Evolutionary conservation across 2,113 vertebrate species (phyloP), one percentile per base, ranked within the genome.

Genomic region (Cavia porcellus): DNA sequence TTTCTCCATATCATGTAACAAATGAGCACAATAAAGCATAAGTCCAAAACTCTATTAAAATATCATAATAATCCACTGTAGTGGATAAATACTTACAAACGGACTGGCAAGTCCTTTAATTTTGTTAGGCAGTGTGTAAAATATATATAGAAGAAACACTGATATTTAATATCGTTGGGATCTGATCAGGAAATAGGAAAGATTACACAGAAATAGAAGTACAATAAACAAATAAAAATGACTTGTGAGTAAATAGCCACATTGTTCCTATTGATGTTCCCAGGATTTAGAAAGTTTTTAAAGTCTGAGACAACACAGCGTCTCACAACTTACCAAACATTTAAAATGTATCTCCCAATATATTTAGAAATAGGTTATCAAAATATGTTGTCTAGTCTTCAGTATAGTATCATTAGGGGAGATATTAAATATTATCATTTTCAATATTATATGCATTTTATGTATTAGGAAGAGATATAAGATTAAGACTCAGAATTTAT

Each of bases 361-460:
- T 47, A 90, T 74, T 92, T 50, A 86, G 50, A 82, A 74, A 38
- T 79, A 81, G n/a, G 17, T 89, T 32, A 81, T 88, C 61, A 79
- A 86, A 86, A 75, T 74, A 68, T 81, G n/a, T 13, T 89, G 22
- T 45, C 35, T 47, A 45, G 11, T 45, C 28, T 62, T 70, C 22
- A 52, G 17, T 82, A 88, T 5, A 17, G 59, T 30, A 47, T 47
- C 5, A 47, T 77, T 12, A 15, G 24, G 19, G 2, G 72, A 74
- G 55, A 47, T 95, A 64, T 20, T 70, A 72, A 45, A 32, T 86
- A 42, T 61, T 68, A 25, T 74, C 38, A 35, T 92, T 80, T 55
- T 55, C 66, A 35, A 38, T 75, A 25, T 6, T 55, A 45, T 52
- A 1, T 50, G 19, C 35, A 89, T 45, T 17, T 80, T 81, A 74